Base-by-base conservation (phyloP, 2,113 vertebrate species). In the Caretta caretta region DNA sequence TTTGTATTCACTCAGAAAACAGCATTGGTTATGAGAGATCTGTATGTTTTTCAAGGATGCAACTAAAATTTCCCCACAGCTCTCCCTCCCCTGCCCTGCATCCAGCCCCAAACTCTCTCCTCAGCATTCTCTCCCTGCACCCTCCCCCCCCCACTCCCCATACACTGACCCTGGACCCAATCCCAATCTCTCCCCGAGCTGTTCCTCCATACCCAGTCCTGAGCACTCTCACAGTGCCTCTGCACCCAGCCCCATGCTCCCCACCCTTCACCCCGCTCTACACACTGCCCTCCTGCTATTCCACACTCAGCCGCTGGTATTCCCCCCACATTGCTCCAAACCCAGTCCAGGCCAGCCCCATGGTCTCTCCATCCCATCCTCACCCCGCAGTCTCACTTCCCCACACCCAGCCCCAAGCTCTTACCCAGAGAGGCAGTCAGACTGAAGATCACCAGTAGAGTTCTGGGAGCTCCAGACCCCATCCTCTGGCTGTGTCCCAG, bases 1-100 rank as follows among this genome's bases (percentile, higher is more conserved):
- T 91, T 95, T 96, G 56, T 56, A 50, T 91, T 95, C 83, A 31
- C 19, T 91, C 92, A 84, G 92, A 92, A 94, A 94, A 72, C 17
- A 83, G 54, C 90, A 51, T 46, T 88, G 49, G 72, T 62, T 95
- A 65, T 79, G 90, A 95, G 95, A 88, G 24, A 88, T 86, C 72
- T 0, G 5, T 81, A 90, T 72, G 65, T 72, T 38, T 72, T 10
- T 72, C n/a, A 62, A 72, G 65, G 5, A 8, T 38, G n/a, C 65
- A 38, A 72, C 65, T n/a, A 72, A 20, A 20, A 22, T 38, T 72
- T 72, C 20, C 19, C 9, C 65, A 38, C 65, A 72, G n/a, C n/a
- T n/a, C 17, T 69, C 8, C 17, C 35, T 69, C 16, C 35, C 7
- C 16, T 69, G 31, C 62, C 35, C 35, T 69, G 35, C 16, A 69